Base-by-base conservation (phyloP, 2,113 vertebrate species). In the Cricetomys ansorgei region DNA sequence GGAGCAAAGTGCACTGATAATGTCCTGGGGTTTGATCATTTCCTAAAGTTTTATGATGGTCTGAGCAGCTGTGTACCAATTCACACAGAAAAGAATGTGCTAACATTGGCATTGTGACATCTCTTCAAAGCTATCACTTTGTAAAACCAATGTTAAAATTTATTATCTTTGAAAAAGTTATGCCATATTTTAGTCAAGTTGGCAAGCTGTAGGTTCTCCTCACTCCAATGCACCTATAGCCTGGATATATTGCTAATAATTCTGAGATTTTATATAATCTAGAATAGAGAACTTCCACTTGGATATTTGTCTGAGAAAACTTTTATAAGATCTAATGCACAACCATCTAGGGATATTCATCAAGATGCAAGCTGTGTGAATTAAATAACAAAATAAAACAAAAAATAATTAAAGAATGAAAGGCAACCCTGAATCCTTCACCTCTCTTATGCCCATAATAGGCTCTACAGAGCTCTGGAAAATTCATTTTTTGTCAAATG, bases 1-100 rank as follows among this genome's bases (percentile, higher is more conserved):
- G 3, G 73, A 92, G 37, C 27, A 84, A 96, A 90, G 69, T 94
- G 72, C 59, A 72, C 5, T 90, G 81, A n/a, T 77, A 25, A 89
- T 93, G 34, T 17, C 55, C 62, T 88, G 92, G 65, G 43, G 94
- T 64, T 92, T 91, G 50, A 92, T 85, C 25, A 73, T 77, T 97
- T 77, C 70, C 19, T 75, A 40, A 23, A 53, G 5, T 76, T 81
- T 94, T 77, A 45, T 88, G 27, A 76, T 79, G 5, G 19, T 27
- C 72, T 96, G 48, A 72, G 62, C 70, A 69, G 43, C 67, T 93
- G 62, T 23, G n/a, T 23, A 93, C 53, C 50, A 86, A 86, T 57
- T 92, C n/a, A 89, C 94, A 91, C 73, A 80, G 87, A 76, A 79
- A 89, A 87, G 25, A 80, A 5, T 67, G 40, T 93, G 62, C 15